Evolutionary conservation across 2,113 vertebrate species (phyloP).

Genomic region (Nothoprocta pentlandii): DNA sequence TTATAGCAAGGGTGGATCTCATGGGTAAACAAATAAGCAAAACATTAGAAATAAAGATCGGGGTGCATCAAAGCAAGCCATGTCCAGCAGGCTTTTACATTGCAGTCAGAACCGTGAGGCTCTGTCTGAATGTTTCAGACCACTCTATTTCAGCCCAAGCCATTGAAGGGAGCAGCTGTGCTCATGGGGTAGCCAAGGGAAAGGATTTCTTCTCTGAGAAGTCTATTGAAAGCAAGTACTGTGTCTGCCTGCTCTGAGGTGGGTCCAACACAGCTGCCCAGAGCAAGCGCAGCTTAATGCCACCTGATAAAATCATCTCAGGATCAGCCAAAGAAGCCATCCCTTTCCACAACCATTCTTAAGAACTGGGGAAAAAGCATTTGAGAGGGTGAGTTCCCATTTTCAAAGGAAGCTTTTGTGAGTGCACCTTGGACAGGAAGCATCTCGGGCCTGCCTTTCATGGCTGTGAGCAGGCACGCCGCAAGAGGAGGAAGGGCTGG

Average conservation of each 20-base stretch:
- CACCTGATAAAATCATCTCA: not conserved
- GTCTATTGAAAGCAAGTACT: not conserved
- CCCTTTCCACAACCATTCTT: not conserved
- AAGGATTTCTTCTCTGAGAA: slow-evolving; percentile 13
- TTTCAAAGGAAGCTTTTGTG: not conserved
- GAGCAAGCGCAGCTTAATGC: not conserved
- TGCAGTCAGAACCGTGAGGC: not conserved
- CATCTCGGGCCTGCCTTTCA: not conserved
- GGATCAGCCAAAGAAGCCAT: fast-evolving
- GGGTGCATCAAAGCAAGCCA: not conserved
- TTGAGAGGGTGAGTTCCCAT: not conserved
- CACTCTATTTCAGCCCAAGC: not conserved
- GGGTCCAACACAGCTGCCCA: not conserved
- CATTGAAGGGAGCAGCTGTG: slow-evolving; percentile 12
- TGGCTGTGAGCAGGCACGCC: not conserved
- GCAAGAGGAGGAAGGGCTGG: slow-evolving; percentile 27
- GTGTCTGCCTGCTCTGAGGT: not conserved
- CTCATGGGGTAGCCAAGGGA: not conserved
- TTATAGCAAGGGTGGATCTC: not conserved
- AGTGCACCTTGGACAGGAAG: not conserved
- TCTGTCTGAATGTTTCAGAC: not conserved
- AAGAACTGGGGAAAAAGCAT: not conserved
- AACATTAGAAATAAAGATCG: not conserved
- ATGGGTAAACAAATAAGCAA: not conserved
- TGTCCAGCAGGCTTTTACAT: not conserved